A percentile compares a stretch with the other conserved stretches of the same genome.
These are phyloP conservation scores for Odocoileus virginianus DNA, from an alignment of 2,113 vertebrate genomes.

Conservation along the genomic window DNA sequence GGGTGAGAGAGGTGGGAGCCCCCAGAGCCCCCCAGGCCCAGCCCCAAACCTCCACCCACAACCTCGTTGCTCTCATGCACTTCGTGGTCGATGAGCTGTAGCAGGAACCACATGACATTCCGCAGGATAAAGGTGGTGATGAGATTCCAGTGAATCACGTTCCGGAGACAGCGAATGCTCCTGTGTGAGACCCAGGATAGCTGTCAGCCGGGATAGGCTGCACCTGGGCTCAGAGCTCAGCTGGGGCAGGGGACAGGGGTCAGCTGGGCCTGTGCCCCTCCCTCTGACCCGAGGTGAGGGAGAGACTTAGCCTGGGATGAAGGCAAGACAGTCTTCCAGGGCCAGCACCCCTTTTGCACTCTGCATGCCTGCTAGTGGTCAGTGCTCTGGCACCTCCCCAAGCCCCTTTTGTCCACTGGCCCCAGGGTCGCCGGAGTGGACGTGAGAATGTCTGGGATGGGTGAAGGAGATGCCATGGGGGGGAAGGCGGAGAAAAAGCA, in stretches of 20 bases:
- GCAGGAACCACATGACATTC: constrained; percentile 95
- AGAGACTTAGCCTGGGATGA: background rate
- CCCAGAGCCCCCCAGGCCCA: background rate
- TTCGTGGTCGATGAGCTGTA: constrained; percentile 95
- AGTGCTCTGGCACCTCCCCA: background rate
- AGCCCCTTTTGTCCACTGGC: fast-evolving
- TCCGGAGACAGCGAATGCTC: constrained; percentile 96
- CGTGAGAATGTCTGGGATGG: background rate
- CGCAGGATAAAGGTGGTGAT: constrained; percentile 97
- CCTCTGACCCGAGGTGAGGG: background rate
- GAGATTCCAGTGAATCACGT: constrained; percentile 98
- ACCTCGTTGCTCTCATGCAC: constrained; percentile 97
- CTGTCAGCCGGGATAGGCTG: background rate
- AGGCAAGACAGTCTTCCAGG: background rate
- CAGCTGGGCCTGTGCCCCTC: background rate
- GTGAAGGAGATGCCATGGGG: background rate
- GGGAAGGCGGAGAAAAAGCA: background rate
- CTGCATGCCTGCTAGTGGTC: too few relatives aligned
- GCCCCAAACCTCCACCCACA: background rate
- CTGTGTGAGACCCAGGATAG: constrained; percentile 73
- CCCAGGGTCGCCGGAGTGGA: background rate
- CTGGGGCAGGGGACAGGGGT: background rate
- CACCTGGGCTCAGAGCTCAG: background rate
- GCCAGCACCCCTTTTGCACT: background rate
- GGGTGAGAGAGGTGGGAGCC: background rate